Percentiles rank a stretch among this genome's conserved stretches.
These are phyloP conservation scores for Cyanoramphus novaezelandiae DNA, from an alignment of 2,113 vertebrate species.

Conservation along the genomic window DNA sequence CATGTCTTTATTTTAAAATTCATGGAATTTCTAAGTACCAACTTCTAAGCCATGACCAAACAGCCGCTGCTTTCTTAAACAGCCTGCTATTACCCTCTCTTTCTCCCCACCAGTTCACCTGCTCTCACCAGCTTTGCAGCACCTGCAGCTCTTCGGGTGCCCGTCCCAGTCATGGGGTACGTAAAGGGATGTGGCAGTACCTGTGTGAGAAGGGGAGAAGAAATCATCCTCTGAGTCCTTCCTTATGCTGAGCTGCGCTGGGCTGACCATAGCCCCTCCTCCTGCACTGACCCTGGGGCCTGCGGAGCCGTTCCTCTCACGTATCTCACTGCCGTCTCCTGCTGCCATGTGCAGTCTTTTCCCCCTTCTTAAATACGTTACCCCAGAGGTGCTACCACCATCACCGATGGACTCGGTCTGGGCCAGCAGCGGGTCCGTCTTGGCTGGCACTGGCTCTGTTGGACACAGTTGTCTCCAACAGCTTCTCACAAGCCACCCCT, in stretches of 20 bases:
- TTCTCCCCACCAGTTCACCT: neutral
- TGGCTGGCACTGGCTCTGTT: neutral
- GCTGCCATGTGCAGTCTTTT: neutral
- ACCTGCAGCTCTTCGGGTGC: neutral
- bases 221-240: neutral
- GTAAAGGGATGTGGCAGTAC: neutral
- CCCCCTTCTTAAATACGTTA: neutral
- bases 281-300: neutral
- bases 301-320: neutral
- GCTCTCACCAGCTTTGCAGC: neutral
- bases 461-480: neutral
- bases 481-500: neutral
- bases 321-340: neutral
- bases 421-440: neutral
- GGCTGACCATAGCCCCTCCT: neutral
- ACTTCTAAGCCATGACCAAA: conserved; percentile 48
- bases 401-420: neutral
- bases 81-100: neutral
- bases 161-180: accelerated
- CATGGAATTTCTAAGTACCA: conserved; percentile 70
- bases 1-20: conserved; percentile 65
- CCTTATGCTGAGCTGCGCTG: neutral
- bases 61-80: conserved; percentile 1
- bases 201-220: neutral
- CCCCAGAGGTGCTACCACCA: neutral